Evolutionary conservation across 1,140 invertebrate genomes (phyloP).

Genomic region (Zaprionus tsacasi): DNA sequence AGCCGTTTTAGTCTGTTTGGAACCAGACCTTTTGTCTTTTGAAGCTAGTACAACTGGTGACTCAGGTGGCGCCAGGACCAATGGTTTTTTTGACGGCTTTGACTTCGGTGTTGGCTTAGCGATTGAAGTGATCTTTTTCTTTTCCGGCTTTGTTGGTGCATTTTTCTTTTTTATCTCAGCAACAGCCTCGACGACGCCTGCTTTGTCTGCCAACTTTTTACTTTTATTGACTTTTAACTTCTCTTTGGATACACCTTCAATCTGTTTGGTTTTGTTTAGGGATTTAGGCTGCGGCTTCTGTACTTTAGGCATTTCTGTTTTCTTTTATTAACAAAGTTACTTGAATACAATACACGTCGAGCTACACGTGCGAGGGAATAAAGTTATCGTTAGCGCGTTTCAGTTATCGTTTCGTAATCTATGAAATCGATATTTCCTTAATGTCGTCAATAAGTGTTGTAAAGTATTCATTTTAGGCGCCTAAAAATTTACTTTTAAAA

Average conservation of each 20-base stretch:
- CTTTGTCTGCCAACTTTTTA: constrained; percentile 38
- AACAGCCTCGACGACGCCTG: neutral
- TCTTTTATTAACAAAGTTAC: constrained; percentile 8
- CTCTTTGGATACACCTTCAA: constrained; percentile 57
- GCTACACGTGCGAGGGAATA: constrained; percentile 45
- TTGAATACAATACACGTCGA: constrained; percentile 51
- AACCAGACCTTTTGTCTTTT: constrained; percentile 16
- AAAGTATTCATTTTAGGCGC: neutral
- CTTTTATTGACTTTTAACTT: constrained; percentile 48
- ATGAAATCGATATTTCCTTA: neutral
- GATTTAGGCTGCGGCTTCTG: constrained; percentile 70
- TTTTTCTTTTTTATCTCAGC: constrained; percentile 20
- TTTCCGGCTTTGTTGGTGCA: neutral
- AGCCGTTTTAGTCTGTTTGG: neutral
- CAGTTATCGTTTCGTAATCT: constrained; percentile 5
- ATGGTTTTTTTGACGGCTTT: constrained; percentile 45
- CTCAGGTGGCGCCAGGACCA: constrained; percentile 59
- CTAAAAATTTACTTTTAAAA: neutral
- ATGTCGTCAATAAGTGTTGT: constrained; percentile 1
- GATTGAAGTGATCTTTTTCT: constrained; percentile 5
- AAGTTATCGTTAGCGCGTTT: constrained; percentile 16
- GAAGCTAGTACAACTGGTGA: constrained; percentile 36
- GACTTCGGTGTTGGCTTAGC: constrained; percentile 3
- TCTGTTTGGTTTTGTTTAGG: constrained; percentile 50
- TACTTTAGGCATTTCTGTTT: constrained; percentile 66